Base-by-base conservation (phyloP, 2,113 vertebrate genomes). In the Colinus virginianus region DNA sequence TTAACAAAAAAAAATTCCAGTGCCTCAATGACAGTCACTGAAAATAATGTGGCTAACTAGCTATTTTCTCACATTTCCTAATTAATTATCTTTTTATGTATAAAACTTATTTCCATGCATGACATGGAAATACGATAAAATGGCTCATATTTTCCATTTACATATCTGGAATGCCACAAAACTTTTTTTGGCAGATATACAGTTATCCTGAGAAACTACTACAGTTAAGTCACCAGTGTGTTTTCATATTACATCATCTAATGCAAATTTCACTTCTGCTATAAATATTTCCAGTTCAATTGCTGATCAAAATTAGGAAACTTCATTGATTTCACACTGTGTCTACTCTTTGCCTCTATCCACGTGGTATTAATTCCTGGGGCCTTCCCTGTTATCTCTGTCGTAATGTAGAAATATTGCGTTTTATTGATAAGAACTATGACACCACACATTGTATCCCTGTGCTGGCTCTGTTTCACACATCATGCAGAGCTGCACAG, bases 381-480 rank as follows among this genome's bases (percentile, higher is more conserved):
- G 12, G n/a, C 22, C 56, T 83, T 94, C 49, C 14, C 66, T 25
- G 3, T 62, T 45, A 84, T 34, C 51, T n/a, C 49, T 81, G 61
- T 94, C 66, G 80, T 80, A 95, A 92, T 59, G 49, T 5, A 42
- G 22, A 90, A 84, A 87, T 5, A 5, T 40, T 84, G 26, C 9
- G 16, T 64, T 38, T 59, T 28, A 67, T 11, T 40, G 38, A 21
- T 21, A 92, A 94, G 28, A 26, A 53, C 40, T 78, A 70, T 51
- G 61, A 9, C 20, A 81, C 23, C 13, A n/a, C 11, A 36, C 0
- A 0, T 32, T 5, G 9, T 77, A 79, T 17, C 30, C 17, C 25
- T 58, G 9, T 1, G 1, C 45, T 49, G 5, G 7, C 28, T 28
- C 23, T 40, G 6, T 36, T 79, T 28, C 59, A 77, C 40, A 82